Conservation (phyloP, 2,888 invertebrate species). For the Caenorhabditis drosophilae region DNA sequence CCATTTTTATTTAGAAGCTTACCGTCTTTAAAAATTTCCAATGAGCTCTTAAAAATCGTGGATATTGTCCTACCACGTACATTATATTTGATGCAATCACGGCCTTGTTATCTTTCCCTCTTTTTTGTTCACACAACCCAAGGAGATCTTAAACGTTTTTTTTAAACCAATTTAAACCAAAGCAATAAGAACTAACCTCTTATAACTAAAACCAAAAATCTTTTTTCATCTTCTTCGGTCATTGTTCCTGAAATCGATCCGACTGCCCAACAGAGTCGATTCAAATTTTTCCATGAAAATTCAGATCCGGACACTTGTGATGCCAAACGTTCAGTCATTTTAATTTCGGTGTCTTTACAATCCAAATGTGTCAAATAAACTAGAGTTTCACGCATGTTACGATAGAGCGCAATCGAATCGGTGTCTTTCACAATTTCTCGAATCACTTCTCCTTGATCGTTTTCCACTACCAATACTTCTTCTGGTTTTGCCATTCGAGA, state of each 20-base stretch:
- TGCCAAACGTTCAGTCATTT: constrained; percentile 97
- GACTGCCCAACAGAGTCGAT: constrained; percentile 98
- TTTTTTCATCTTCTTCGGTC: constrained; percentile 98
- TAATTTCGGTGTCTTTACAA: constrained; percentile 93
- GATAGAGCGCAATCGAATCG: constrained; percentile 97
- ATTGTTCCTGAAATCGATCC: constrained; percentile 98
- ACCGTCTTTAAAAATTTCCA: constrained; percentile 99
- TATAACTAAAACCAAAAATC: constrained; percentile 97
- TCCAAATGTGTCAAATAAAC: constrained; percentile 99
- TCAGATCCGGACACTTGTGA: constrained; percentile 95
- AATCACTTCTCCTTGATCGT: constrained; percentile 97
- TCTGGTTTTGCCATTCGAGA: constrained; percentile 99
- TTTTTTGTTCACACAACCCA: constrained; percentile 95
- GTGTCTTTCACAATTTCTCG: constrained; percentile 99
- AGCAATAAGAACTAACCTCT: constrained; percentile 72
- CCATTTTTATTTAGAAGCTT: constrained; percentile 20
- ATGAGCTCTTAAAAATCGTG: constrained; percentile 94
- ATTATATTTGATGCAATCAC: constrained; percentile 99
- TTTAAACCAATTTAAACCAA: not conserved
- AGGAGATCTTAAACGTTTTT: constrained; percentile 78
- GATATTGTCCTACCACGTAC: constrained; percentile 99
- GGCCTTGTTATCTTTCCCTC: constrained; percentile 98
- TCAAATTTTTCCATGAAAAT: constrained; percentile 99
- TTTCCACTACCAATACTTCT: constrained; percentile 98
- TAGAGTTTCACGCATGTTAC: constrained; percentile 80